Evolutionary conservation across 2,888 invertebrate genomes (phyloP).

Genomic region (Pantelozetes paolii): DNA sequence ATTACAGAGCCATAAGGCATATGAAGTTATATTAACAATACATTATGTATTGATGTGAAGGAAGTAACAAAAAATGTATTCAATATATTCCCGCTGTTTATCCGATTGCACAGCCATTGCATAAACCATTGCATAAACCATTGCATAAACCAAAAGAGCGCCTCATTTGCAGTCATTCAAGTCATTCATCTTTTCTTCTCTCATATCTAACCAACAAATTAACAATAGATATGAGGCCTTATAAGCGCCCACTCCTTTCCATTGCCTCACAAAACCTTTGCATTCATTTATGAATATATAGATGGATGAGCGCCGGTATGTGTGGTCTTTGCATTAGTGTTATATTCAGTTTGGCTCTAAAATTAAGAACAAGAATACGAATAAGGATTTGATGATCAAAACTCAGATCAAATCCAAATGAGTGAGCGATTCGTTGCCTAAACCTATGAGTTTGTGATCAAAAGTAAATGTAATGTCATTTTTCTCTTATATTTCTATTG

Average conservation of each 20-base stretch:
- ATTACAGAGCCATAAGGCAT: not conserved
- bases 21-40: not conserved
- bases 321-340: not conserved
- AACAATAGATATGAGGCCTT: not conserved
- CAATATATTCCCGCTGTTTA: slow-evolving; percentile 15
- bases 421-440: not conserved
- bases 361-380: not conserved
- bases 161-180: slow-evolving; percentile 23
- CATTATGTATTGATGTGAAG: not conserved
- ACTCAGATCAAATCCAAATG: not conserved
- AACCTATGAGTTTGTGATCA: not conserved
- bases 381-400: slow-evolving; percentile 6
- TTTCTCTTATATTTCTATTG: not conserved
- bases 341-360: not conserved
- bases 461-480: slow-evolving; percentile 10
- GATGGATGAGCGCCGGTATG: slow-evolving; percentile 11
- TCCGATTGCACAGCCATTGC: too few species aligned
- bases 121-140: too few species aligned
- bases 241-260: not conserved
- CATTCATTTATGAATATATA: slow-evolving; percentile 6
- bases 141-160: not conserved
- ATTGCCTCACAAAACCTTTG: not conserved
- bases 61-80: slow-evolving; percentile 10
- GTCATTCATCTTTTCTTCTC: not conserved
- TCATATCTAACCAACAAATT: not conserved